Conservation (phyloP, 2,113 vertebrate species). For the Hippolais icterina region DNA sequence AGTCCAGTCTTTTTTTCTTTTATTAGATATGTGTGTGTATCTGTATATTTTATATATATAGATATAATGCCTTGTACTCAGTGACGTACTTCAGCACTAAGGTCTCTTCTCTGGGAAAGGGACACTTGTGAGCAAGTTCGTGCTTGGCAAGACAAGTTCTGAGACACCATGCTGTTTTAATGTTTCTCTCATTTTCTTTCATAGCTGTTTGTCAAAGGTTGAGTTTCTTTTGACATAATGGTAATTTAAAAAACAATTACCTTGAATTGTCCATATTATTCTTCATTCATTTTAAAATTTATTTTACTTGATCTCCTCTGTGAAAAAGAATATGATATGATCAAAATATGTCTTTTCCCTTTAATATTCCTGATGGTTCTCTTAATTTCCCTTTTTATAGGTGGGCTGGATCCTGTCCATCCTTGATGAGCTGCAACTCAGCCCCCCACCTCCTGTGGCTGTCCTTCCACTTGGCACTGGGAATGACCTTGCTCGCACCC, state of each 20-base stretch:
- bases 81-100: background rate
- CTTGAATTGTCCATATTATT: background rate
- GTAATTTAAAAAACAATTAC: background rate
- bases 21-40: background rate
- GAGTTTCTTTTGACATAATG: background rate
- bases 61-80: background rate
- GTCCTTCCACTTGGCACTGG: conserved; percentile 94
- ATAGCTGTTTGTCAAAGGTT: background rate
- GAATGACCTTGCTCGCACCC: conserved; percentile 93
- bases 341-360: background rate
- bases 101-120: background rate
- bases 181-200: background rate
- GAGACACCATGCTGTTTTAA: background rate
- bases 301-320: background rate
- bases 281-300: background rate
- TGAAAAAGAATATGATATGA: background rate
- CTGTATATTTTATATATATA: background rate
- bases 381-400: conserved; percentile 40
- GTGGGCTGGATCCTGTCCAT: conserved; percentile 87
- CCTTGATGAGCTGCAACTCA: conserved; percentile 80
- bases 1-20: background rate
- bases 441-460: conserved; percentile 88
- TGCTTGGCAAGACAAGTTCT: background rate
- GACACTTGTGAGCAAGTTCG: background rate
- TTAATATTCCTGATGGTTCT: background rate